phyloP scores from a whole-genome alignment of 2,888 invertebrate genomes.

The Drosophila tanythrix region DNA sequence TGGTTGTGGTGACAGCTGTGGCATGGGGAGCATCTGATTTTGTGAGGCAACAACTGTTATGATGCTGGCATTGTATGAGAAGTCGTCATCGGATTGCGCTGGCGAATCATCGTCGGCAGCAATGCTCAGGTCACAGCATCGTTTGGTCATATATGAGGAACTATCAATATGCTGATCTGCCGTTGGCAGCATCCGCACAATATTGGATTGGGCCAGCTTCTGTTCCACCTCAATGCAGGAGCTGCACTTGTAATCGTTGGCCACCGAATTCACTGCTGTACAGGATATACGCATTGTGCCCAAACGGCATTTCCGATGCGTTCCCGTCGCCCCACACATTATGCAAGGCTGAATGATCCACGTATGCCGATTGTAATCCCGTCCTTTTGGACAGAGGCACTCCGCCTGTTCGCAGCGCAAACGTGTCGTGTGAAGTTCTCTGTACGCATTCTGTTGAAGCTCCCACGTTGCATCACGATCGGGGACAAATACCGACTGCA shows the following conservation, averaged over 20 bases:
- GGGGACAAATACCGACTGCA: slow-evolving; percentile 80
- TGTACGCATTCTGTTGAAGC: slow-evolving; percentile 88
- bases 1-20: not conserved
- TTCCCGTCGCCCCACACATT: slow-evolving; percentile 72
- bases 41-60: slow-evolving; percentile 37
- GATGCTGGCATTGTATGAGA: not conserved
- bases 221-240: slow-evolving; percentile 50
- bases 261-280: not conserved
- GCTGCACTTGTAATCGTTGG: slow-evolving; percentile 58
- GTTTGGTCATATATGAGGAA: slow-evolving; percentile 40
- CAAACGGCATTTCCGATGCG: slow-evolving; percentile 64
- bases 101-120: slow-evolving; percentile 13
- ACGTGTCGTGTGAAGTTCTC: slow-evolving; percentile 88
- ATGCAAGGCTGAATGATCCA: slow-evolving; percentile 69
- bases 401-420: slow-evolving; percentile 87
- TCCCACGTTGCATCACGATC: slow-evolving; percentile 94
- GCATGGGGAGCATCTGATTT: not conserved
- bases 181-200: not conserved
- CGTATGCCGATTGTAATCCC: slow-evolving; percentile 79
- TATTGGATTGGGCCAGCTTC: not conserved
- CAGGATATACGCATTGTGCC: slow-evolving; percentile 14
- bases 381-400: slow-evolving; percentile 89
- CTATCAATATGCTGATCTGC: slow-evolving; percentile 8
- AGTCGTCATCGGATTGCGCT: slow-evolving; percentile 31
- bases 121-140: not conserved